Base-by-base conservation (phyloP, 1,140 invertebrate species). In the Temnothorax nylanderi region DNA sequence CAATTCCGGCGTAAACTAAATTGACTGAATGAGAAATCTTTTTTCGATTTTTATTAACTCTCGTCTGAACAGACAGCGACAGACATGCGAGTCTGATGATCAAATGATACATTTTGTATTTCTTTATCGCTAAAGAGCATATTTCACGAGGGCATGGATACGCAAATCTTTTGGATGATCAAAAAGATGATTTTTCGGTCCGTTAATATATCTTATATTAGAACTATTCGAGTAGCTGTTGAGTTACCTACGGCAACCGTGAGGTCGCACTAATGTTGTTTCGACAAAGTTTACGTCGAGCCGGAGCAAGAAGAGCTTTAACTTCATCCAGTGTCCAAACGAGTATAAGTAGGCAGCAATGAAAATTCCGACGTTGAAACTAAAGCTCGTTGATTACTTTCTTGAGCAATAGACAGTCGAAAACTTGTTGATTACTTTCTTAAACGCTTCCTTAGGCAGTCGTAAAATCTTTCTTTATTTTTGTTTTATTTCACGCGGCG, bases 401-500 rank as follows among this genome's bases (percentile, higher is more conserved):
- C 80, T 16, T 32, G 18, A 37, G 16, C 49, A 21, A 34, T 69
- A 56, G 64, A 81, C 67, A 41, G 69, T 75, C 56, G 80, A 75
- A 84, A 84, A 84, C 54, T 84, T 75, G 80, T 84, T 60, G 60
- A 85, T 86, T 77, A 86, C 64, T 86, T 85, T 44, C 74, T 85
- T 71, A 34, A 82, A 76, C 16, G 72, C 76, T 56, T 34, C 47
- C 32, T 71, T 54, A 41, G 56, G 34, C 21, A 65, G 7, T 51
- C 10, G 49, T 44, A 60, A 58, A 76, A 37, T 71, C 49, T 69
- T 81, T 54, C 11, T 51, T 51, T 10, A 26, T 51, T 18, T 47
- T 81, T 41, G 4, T 58, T 82, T n/a, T 74, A 34, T 60, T 11
- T n/a, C 18, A 16, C 8, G 44, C 7, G 56, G 13, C 34, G 3